These are phyloP conservation scores for Dryocosmus kuriphilus DNA, from an alignment of 2,888 invertebrate genomes.

Conservation along the genomic window DNA sequence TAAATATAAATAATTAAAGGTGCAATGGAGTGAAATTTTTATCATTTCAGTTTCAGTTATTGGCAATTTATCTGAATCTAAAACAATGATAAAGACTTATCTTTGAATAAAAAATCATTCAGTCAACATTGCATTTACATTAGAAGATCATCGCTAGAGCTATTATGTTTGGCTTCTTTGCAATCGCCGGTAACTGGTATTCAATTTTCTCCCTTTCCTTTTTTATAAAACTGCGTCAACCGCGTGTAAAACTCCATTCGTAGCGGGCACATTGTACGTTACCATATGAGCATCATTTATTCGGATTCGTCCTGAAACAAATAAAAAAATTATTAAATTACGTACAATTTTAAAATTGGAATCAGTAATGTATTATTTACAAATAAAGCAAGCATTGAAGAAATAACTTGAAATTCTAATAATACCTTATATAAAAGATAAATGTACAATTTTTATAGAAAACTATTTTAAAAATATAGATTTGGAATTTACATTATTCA, in stretches of 20 bases:
- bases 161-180: conserved; percentile 33
- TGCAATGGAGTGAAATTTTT: neutral
- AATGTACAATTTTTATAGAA: neutral
- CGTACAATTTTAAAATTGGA: no score
- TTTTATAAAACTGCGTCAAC: conserved; percentile 84
- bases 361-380: no score
- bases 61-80: no score
- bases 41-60: neutral
- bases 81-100: neutral
- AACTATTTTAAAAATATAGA: neutral
- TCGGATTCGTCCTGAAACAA: conserved; percentile 86
- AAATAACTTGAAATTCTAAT: no score
- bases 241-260: conserved; percentile 93
- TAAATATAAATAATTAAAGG: conserved; percentile 28
- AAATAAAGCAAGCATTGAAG: no score
- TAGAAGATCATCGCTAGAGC: conserved; percentile 37
- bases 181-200: conserved; percentile 5
- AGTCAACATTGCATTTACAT: conserved; percentile 29
- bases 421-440: no score
- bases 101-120: conserved; percentile 16
- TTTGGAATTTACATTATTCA: neutral
- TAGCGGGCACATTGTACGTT: conserved; percentile 92
- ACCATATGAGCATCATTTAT: conserved; percentile 90
- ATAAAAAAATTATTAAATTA: conserved; percentile 28
- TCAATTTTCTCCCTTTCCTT: conserved; percentile 7